Base-by-base conservation (phyloP, 2,113 vertebrate genomes). In the Ceyx melanurus region DNA sequence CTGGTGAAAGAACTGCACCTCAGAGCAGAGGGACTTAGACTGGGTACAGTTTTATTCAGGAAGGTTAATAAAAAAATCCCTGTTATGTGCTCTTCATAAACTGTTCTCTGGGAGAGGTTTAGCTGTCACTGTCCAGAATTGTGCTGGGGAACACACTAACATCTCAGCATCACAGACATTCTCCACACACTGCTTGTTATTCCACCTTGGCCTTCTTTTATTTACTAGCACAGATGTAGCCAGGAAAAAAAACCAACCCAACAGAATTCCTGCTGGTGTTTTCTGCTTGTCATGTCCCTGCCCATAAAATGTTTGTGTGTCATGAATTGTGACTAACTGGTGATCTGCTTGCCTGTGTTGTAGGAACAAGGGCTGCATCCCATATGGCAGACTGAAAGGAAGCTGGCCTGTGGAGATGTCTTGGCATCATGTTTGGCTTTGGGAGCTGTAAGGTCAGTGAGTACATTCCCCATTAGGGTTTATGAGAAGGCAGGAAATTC, bases 401-500 rank as follows among this genome's bases (percentile, higher is more conserved):
- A 91, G 51, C 42, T 91, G 88, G 71, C 67, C 78, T 35, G 37
- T 8, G 61, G 71, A 66, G 54, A 65, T 40, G 23, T 22, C 88
- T 92, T 94, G 90, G 88, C 92, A 82, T 40, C 2, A 1, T 7
- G 33, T 82, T 93, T 79, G 71, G 33, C n/a, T 81, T 61, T 12
- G 26, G 51, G 79, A 90, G n/a, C 83, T 88, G 31, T 4, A 7
- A 92, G 88, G 90, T 92, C 92, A 86, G 48, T 2, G 46, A 79
- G 64, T 45, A 15, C 33, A 56, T 48, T 78, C 80, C 65, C 82
- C 50, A 26, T 40, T 48, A 72, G 80, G 20, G 58, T 93, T 94
- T 83, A 81, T 88, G 85, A 93, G 90, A 71, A 88, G 33, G 61
- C 70, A 94, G 82, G 77, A 90, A 95, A 88, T 72, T 68, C 73